A percentile compares a stretch with the other conserved stretches of the same genome.
Conservation (phyloP, 2,888 invertebrate species). For the Sinopyrophorus schimmeli region DNA sequence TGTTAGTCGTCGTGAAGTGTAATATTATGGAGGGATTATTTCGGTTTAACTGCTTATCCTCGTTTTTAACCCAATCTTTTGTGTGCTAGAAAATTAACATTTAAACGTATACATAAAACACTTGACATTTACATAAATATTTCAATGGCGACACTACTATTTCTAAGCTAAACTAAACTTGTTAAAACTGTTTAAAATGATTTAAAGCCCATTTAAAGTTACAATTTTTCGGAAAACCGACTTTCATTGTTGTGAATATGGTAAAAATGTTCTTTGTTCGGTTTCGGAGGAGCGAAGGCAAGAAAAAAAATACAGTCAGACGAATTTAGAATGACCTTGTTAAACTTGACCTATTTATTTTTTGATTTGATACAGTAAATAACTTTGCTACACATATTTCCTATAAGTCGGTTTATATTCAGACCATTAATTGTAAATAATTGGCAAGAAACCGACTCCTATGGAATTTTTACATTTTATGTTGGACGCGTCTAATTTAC, state of each 20-base stretch:
- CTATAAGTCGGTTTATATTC: no score
- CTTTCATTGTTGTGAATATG: conserved; percentile 15
- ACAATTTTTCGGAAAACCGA: conserved; percentile 12
- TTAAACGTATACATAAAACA: no score
- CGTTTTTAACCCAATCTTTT: no score
- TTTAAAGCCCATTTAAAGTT: conserved; percentile 15
- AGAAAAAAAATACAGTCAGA: conserved; percentile 11
- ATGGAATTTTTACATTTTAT: no score
- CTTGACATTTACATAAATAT: conserved; percentile 17
- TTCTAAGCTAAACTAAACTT: background rate
- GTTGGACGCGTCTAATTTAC: no score
- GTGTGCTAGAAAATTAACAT: no score
- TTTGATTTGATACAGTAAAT: conserved; percentile 16
- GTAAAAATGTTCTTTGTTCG: conserved; percentile 21
- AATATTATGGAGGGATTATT: no score
- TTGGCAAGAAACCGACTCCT: no score
- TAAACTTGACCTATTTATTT: conserved; percentile 22
- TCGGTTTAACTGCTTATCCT: background rate
- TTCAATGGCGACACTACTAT: conserved; percentile 1
- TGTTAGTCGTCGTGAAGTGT: no score
- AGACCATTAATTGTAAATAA: no score
- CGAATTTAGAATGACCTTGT: conserved; percentile 21
- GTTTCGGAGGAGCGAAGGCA: conserved; percentile 10
- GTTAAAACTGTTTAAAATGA: conserved; percentile 16
- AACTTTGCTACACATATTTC: no score